A percentile compares a stretch with the other conserved stretches of the same genome.
Evolutionary conservation across 1,140 invertebrate species (phyloP).

Genomic region (Whitmania pigra): DNA sequence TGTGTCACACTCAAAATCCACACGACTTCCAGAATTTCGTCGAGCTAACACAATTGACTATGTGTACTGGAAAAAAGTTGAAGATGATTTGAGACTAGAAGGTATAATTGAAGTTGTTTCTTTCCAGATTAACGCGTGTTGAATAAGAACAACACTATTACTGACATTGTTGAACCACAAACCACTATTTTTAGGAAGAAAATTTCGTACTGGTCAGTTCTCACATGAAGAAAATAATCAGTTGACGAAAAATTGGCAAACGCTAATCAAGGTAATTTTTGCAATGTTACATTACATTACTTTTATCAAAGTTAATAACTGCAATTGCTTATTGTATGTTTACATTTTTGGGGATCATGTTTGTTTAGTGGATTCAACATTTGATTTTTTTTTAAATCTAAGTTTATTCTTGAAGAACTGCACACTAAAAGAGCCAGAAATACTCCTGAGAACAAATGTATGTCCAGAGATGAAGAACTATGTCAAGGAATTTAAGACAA

Average conservation of each 20-base stretch:
- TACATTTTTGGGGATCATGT: neutral
- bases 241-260: constrained; percentile 3
- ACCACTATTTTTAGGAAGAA: constrained; percentile 1
- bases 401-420: neutral
- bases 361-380: neutral
- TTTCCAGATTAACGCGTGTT: neutral
- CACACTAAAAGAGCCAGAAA: neutral
- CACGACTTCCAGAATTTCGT: neutral
- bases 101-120: neutral
- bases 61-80: constrained; percentile 2
- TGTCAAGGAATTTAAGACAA: too few relatives aligned
- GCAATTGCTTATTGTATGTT: neutral
- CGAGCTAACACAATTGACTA: neutral
- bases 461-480: too few relatives aligned
- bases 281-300: neutral
- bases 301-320: neutral
- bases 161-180: neutral
- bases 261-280: neutral
- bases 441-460: neutral
- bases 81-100: constrained; percentile 2
- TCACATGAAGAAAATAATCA: neutral
- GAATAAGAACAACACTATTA: too few relatives aligned
- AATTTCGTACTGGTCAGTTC: neutral
- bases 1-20: too few relatives aligned
- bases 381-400: too few relatives aligned